Percentiles rank a stretch among this genome's conserved stretches.
phyloP scores from a whole-genome alignment of 2,797 vertebrate species.

The Onychomys torridus region DNA sequence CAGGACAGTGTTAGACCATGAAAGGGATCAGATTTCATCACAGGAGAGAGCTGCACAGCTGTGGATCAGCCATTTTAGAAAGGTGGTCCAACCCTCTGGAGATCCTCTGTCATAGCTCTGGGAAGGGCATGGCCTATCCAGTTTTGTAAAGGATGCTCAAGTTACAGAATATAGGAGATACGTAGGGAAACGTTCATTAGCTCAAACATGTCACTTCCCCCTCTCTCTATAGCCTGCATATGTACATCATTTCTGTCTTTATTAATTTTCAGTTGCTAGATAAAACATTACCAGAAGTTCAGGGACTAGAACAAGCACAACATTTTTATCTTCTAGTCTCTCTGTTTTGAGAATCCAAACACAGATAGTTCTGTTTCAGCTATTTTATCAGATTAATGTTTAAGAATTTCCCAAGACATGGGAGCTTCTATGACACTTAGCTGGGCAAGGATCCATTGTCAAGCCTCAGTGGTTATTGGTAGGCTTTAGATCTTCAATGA shows the following conservation, averaged over 20 bases:
- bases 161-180: background rate
- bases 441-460: background rate
- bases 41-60: accelerated
- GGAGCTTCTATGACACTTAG: background rate
- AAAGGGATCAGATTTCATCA: background rate
- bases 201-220: background rate
- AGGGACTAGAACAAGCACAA: background rate
- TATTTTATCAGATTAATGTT: background rate
- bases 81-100: background rate
- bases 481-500: background rate
- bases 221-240: background rate
- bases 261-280: background rate
- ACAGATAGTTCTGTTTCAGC: background rate
- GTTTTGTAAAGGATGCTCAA: background rate
- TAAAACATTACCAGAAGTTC: background rate
- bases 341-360: background rate
- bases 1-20: too few relatives aligned
- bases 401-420: background rate
- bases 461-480: background rate
- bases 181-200: background rate
- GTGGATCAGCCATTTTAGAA: background rate
- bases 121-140: background rate
- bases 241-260: background rate
- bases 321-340: background rate
- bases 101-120: background rate